Conservation (phyloP, 2,888 invertebrate species). For the Chrysolina oricalcia region DNA sequence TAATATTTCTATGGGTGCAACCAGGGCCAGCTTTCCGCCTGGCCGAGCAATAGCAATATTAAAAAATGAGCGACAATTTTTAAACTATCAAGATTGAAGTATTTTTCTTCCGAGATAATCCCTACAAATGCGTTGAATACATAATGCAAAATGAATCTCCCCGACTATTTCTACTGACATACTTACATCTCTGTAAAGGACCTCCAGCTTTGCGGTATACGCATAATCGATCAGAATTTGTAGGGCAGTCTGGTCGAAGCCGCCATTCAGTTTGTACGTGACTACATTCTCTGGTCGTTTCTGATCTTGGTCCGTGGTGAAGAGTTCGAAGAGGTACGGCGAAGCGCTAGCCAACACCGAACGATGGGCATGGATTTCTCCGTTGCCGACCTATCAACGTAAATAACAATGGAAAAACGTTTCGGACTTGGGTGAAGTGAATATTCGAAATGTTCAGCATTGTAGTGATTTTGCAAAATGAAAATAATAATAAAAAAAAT, state of each 20-base stretch:
- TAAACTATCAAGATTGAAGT: too few species aligned
- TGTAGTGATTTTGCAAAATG: conserved; percentile 33
- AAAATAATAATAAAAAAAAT: conserved; percentile 58
- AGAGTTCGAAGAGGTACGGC: conserved; percentile 84
- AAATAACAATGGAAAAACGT: conserved; percentile 50
- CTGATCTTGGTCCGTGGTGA: conserved; percentile 76
- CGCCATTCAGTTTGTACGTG: conserved; percentile 78
- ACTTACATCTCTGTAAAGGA: conserved; percentile 72
- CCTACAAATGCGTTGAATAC: background rate
- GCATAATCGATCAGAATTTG: conserved; percentile 87
- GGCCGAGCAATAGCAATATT: too few species aligned
- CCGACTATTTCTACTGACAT: background rate
- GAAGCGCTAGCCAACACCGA: conserved; percentile 87
- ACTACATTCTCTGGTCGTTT: conserved; percentile 72
- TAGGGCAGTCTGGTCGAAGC: conserved; percentile 80
- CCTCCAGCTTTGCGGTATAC: conserved; percentile 82
- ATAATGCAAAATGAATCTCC: too few species aligned
- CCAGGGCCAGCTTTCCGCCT: too few species aligned
- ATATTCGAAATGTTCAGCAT: conserved; percentile 46
- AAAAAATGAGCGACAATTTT: too few species aligned
- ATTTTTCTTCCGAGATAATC: too few species aligned
- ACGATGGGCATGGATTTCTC: conserved; percentile 84
- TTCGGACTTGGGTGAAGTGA: conserved; percentile 28
- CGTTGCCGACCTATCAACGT: conserved; percentile 76
- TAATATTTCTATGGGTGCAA: too few species aligned